phyloP scores from a whole-genome alignment of 2,113 vertebrate genomes.

The Hemiscyllium ocellatum region DNA sequence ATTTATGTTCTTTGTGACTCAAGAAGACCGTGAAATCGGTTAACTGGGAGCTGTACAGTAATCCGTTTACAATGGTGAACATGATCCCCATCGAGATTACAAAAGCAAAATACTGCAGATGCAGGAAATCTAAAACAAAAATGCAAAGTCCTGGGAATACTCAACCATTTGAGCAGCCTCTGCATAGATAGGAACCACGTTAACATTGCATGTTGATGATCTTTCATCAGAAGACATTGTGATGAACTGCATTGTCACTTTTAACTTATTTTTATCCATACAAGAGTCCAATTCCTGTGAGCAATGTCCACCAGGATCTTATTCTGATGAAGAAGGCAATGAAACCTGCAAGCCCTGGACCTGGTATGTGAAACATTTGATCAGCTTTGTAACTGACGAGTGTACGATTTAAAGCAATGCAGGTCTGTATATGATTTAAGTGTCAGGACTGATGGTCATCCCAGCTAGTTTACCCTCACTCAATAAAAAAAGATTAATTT shows the following conservation, averaged over 20 bases:
- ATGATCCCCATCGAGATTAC: background rate
- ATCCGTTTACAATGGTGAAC: background rate
- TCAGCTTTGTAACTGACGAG: background rate
- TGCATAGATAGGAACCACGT: background rate
- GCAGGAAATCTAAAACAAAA: background rate
- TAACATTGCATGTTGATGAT: background rate
- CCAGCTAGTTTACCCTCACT: background rate
- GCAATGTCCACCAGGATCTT: background rate
- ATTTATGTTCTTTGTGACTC: background rate
- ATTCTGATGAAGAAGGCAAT: background rate
- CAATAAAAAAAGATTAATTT: background rate
- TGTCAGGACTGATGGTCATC: background rate
- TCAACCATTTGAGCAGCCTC: background rate
- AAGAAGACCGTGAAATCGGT: background rate
- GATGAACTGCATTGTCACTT: background rate
- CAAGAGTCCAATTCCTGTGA: background rate
- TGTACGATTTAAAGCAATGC: background rate
- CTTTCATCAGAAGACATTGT: background rate
- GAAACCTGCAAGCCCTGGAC: background rate
- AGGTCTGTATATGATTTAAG: background rate
- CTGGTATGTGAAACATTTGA: background rate
- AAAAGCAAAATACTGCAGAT: background rate
- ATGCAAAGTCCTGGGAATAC: background rate
- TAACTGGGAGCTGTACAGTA: background rate
- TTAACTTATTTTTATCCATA: background rate